phyloP scores from a whole-genome alignment of 1,140 invertebrate genomes.

The Geopemphigus sp. region DNA sequence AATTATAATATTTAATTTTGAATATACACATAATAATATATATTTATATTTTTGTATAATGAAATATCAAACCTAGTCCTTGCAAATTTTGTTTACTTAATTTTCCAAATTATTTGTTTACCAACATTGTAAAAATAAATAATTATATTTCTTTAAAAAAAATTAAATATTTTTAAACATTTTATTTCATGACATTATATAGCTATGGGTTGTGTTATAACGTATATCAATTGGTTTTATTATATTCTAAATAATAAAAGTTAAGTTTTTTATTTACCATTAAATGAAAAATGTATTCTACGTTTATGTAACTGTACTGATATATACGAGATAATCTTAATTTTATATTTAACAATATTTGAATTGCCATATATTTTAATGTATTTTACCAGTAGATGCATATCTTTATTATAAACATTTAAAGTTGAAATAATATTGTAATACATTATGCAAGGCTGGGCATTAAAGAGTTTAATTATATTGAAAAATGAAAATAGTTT shows the following conservation, averaged over 20 bases:
- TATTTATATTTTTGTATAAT: slow-evolving; percentile 1
- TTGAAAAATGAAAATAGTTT: too few species aligned
- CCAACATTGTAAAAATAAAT: not conserved
- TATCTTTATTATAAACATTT: not conserved
- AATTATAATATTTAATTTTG: not conserved
- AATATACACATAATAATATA: not conserved
- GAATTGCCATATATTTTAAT: not conserved
- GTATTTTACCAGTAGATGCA: not conserved
- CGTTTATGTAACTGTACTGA: not conserved
- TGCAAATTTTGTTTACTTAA: not conserved
- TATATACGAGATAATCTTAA: not conserved
- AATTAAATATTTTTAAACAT: slow-evolving; percentile 12
- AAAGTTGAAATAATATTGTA: too few species aligned
- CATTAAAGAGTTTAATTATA: too few species aligned
- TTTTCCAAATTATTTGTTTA: not conserved
- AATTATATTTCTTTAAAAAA: not conserved
- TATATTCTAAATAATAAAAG: not conserved
- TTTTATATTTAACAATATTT: not conserved
- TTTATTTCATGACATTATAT: slow-evolving; percentile 2
- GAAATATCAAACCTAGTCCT: slow-evolving; percentile 4
- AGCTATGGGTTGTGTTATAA: not conserved
- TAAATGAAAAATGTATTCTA: not conserved
- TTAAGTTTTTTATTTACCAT: not conserved
- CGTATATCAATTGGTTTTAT: slow-evolving; percentile 1
- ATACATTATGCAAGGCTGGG: too few species aligned